A percentile compares a stretch with the other conserved stretches of the same genome.
Evolutionary conservation across 2,113 vertebrate genomes (phyloP).

Genomic region (Coracopsis vasa): DNA sequence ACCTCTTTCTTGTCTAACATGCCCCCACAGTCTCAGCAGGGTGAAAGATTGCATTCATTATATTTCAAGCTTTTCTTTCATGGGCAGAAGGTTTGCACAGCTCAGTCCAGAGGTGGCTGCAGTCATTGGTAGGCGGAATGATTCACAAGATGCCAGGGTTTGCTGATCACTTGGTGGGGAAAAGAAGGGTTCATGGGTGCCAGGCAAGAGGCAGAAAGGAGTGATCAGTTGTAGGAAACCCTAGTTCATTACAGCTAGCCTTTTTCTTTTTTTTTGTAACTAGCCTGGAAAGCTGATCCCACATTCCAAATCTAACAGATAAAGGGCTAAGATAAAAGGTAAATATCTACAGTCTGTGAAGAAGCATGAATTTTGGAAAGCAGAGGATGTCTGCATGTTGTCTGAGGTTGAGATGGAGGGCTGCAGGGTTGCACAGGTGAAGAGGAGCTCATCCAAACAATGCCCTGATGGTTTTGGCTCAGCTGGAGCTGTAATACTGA

Average conservation of each 20-base stretch:
- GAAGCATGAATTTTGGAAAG: background rate
- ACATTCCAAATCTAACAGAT: background rate
- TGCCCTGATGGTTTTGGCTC: background rate
- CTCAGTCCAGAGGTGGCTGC: background rate
- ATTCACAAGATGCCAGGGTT: background rate
- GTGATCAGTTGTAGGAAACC: background rate
- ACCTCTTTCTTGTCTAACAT: background rate
- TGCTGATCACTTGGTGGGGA: rapidly evolving
- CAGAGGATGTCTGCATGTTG: rapidly evolving
- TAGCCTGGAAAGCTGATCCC: background rate
- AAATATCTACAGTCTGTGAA: background rate
- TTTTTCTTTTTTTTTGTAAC: background rate
- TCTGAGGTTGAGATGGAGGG: background rate
- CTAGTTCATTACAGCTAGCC: background rate
- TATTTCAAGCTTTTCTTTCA: background rate
- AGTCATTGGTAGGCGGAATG: background rate
- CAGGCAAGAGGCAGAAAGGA: background rate
- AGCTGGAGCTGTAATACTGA: background rate
- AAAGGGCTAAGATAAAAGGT: background rate
- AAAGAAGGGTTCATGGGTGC: background rate
- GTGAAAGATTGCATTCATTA: background rate
- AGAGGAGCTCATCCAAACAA: background rate
- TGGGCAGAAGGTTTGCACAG: background rate
- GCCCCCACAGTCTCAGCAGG: background rate
- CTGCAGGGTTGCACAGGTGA: background rate